Evolutionary conservation across 1,140 invertebrate genomes (phyloP).

Genomic region (Thaumetopoea pityocampa): DNA sequence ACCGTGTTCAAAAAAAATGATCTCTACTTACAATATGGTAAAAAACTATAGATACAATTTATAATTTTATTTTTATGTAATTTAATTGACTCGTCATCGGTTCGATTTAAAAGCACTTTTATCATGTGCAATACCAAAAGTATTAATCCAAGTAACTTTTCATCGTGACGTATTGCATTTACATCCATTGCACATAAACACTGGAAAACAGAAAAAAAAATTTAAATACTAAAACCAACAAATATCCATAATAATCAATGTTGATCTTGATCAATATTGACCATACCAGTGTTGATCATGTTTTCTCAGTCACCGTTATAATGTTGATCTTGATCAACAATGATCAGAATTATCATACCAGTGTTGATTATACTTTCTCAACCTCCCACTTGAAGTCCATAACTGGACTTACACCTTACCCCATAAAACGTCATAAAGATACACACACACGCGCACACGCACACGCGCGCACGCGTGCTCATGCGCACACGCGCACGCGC

Average conservation of each 20-base stretch:
- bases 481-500: too few species aligned
- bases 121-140: conserved; percentile 31
- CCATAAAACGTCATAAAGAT: too few species aligned
- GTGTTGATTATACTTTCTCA: too few species aligned
- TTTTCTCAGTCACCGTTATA: too few species aligned
- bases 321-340: too few species aligned
- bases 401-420: too few species aligned
- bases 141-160: conserved; percentile 32
- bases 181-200: conserved; percentile 16
- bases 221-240: neutral
- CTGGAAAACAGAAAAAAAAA: conserved; percentile 19
- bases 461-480: too few species aligned
- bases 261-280: too few species aligned
- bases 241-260: conserved; percentile 8
- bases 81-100: conserved; percentile 8
- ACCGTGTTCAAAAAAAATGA: conserved; percentile 5
- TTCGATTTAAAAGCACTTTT: conserved; percentile 22
- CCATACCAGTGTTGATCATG: too few species aligned
- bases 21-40: conserved; percentile 34
- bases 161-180: conserved; percentile 15
- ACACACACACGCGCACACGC: too few species aligned
- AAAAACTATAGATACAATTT: conserved; percentile 20
- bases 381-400: too few species aligned
- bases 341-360: too few species aligned
- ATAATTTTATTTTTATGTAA: conserved; percentile 21